Evolutionary conservation across 1,140 invertebrate genomes (phyloP), one percentile per base, ranked within the genome.

Genomic region (Lepidostoma basale): DNA sequence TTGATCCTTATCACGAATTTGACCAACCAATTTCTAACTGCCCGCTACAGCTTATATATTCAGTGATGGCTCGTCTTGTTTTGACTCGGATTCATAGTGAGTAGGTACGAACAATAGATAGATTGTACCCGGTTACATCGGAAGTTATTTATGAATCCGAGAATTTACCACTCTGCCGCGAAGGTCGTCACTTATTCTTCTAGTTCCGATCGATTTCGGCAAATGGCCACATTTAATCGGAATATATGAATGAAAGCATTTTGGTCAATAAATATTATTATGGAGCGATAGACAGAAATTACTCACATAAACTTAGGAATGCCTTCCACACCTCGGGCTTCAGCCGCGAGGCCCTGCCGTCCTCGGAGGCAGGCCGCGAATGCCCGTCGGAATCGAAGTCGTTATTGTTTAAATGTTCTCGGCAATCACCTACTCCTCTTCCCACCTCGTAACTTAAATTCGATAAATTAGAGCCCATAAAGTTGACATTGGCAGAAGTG

Each of bases 251-350:
- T n/a, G n/a, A n/a, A n/a, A n/a, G n/a, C n/a, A n/a, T n/a, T n/a
- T n/a, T n/a, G 18, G 4, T 49, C 10, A 9, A 25, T 22, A 49
- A 2, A 49, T 49, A 20, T 25, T 9, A 20, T 25, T 30, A 36
- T 58, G 6, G 20, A 8, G 20, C 20, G 10, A 26, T 2, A 54
- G 25, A 26, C 49, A 44, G 4, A 62, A 36, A 12, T 40, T 23
- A 67, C 72, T 78, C 76, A 83, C 82, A 81, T 67, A 83, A 69
- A 54, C 81, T 81, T 66, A 84, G 78, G 58, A 80, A 81, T 70
- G 82, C 81, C 75, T 84, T 84, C 82, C 82, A 84, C 54, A 84
- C 75, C 71, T 84, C 82, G 54, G 82, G 81, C 72, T 78, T 84
- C 49, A 84, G 74, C 75, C 75, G 80, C 36, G 82, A 84, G 62